phyloP scores from a whole-genome alignment of 2,113 vertebrate genomes.

The Speoplatyrhinus poulsoni region DNA sequence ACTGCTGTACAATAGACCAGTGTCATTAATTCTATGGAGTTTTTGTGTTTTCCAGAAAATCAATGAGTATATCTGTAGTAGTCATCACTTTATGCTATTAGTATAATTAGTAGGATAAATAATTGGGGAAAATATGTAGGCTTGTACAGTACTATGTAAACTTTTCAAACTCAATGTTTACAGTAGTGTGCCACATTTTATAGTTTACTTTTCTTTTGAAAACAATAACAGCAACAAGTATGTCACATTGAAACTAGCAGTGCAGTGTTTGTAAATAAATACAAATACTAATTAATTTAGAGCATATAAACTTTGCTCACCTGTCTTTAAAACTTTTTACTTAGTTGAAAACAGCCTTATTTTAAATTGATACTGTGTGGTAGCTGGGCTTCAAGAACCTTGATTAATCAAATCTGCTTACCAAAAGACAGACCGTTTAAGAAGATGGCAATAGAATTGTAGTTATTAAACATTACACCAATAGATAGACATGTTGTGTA shows the following conservation, averaged over 20 bases:
- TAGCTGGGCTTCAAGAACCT: not conserved
- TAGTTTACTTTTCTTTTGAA: slow-evolving; percentile 4
- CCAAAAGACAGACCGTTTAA: not conserved
- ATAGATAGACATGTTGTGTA: slow-evolving; percentile 15
- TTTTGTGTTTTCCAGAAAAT: no score
- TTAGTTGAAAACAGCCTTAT: not conserved
- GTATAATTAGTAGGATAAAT: not conserved
- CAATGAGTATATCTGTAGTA: no score
- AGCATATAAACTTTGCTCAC: not conserved
- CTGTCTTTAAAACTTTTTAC: not conserved
- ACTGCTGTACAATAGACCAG: no score
- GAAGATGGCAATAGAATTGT: not conserved
- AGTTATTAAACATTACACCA: slow-evolving; percentile 7
- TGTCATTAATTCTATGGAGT: no score
- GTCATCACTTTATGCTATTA: not conserved
- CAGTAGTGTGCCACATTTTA: slow-evolving; percentile 47
- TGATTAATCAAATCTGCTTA: not conserved
- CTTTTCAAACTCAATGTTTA: slow-evolving; percentile 26
- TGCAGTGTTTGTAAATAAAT: slow-evolving; percentile 31
- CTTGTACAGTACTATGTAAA: slow-evolving; percentile 1
- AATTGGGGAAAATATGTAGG: not conserved
- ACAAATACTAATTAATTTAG: slow-evolving; percentile 5
- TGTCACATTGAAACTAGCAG: slow-evolving; percentile 25
- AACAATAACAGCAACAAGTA: slow-evolving; percentile 6
- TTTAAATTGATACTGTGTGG: not conserved